phyloP scores from a whole-genome alignment of 2,113 vertebrate species.

The Todiramphus chloris region DNA sequence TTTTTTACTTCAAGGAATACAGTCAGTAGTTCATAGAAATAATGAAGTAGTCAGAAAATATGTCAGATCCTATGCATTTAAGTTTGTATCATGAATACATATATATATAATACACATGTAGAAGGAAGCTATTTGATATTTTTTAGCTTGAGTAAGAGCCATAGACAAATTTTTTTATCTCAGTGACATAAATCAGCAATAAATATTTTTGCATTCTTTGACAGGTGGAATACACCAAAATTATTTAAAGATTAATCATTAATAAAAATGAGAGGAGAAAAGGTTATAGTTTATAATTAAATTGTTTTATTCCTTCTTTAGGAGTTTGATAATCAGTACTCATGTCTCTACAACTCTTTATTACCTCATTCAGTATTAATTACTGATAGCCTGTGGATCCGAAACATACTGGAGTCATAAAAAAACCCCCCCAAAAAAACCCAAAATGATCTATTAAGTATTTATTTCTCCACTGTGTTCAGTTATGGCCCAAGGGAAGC shows the following conservation, averaged over 20 bases:
- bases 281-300: background rate
- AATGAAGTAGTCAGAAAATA: constrained; percentile 33
- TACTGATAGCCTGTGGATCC: background rate
- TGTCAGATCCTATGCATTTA: constrained; percentile 23
- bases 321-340: background rate
- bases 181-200: background rate
- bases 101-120: background rate
- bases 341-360: background rate
- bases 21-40: background rate
- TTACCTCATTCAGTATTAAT: background rate
- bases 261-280: background rate
- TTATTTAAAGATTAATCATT: background rate
- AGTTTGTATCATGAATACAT: background rate
- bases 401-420: background rate
- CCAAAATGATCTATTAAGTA: background rate
- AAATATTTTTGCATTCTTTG: background rate
- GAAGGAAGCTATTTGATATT: constrained; percentile 31
- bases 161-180: constrained; percentile 40
- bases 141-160: constrained; percentile 30
- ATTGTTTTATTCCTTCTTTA: background rate
- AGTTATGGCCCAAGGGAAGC: background rate
- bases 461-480: background rate
- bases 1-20: constrained; percentile 24
- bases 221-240: background rate
- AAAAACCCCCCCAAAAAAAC: too few relatives aligned